phyloP scores from a whole-genome alignment of 1,140 invertebrate genomes.

The Babylonia areolata region DNA sequence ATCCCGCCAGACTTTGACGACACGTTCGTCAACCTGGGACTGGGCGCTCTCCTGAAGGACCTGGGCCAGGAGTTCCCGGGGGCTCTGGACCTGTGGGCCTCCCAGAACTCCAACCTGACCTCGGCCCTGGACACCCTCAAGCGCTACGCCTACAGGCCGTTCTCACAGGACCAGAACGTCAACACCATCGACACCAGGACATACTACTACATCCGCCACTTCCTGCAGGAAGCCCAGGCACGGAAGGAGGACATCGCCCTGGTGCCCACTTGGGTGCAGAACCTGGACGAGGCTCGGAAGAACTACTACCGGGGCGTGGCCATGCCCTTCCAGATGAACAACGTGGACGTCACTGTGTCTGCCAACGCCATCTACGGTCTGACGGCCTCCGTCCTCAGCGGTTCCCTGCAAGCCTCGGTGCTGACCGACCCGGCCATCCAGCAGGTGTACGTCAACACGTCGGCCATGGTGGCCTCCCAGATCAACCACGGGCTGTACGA shows the following conservation, averaged over 20 bases:
- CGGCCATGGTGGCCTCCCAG: constrained; percentile 62
- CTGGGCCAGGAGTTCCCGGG: constrained; percentile 47
- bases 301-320: constrained; percentile 53
- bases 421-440: constrained; percentile 61
- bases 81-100: constrained; percentile 50
- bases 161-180: constrained; percentile 54
- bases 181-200: constrained; percentile 69
- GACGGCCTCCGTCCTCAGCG: constrained; percentile 60
- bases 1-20: constrained; percentile 74
- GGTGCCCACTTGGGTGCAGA: constrained; percentile 70
- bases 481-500: constrained; percentile 61
- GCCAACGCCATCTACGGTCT: constrained; percentile 69
- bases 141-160: constrained; percentile 68
- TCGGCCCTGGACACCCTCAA: constrained; percentile 61
- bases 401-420: constrained; percentile 50
- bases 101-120: constrained; percentile 59
- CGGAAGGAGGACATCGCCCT: constrained; percentile 65
- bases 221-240: constrained; percentile 54
- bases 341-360: constrained; percentile 68
- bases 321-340: constrained; percentile 71
- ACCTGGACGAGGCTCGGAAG: constrained; percentile 59
- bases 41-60: constrained; percentile 60
- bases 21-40: constrained; percentile 70
- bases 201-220: constrained; percentile 64
- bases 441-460: constrained; percentile 70